These are phyloP conservation scores for Anoplopoma fimbria DNA, from an alignment of 2,113 vertebrate species.

Conservation along the genomic window DNA sequence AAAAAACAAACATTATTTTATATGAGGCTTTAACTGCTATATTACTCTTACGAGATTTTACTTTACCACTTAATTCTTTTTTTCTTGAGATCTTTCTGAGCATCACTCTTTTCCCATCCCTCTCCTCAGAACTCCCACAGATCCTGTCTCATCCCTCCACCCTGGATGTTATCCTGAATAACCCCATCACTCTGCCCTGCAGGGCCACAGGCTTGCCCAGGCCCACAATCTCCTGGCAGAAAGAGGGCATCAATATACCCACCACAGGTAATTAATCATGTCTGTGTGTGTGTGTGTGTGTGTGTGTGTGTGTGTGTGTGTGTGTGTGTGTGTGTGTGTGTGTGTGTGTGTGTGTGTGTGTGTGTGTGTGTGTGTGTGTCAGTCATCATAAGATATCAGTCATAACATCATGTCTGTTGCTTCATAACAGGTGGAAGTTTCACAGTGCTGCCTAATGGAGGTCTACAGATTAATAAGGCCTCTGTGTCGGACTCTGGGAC, in stretches of 20 bases:
- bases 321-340: not conserved
- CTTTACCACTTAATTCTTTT: not conserved
- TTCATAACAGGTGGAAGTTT: constrained; percentile 84
- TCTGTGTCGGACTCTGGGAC: constrained; percentile 89
- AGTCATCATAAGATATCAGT: not conserved
- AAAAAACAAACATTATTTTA: not conserved
- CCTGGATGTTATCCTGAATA: constrained; percentile 91
- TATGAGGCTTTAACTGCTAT: not conserved
- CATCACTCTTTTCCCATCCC: not conserved
- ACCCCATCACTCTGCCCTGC: constrained; percentile 90
- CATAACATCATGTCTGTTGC: not conserved
- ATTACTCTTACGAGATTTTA: not conserved
- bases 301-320: not conserved
- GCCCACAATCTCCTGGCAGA: constrained; percentile 94
- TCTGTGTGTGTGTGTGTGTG: too few species aligned
- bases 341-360: not conserved
- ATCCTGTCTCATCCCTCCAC: constrained; percentile 87
- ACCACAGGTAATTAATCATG: constrained; percentile 84
- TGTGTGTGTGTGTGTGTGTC: not conserved
- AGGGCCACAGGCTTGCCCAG: constrained; percentile 88
- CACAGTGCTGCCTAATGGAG: constrained; percentile 87
- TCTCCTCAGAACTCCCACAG: constrained; percentile 87
- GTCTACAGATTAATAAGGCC: constrained; percentile 90
- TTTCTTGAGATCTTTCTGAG: not conserved
- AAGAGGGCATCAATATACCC: constrained; percentile 92